These are phyloP conservation scores for Notolepis coatsorum DNA, from an alignment of 2,797 vertebrate species.

Conservation along the genomic window DNA sequence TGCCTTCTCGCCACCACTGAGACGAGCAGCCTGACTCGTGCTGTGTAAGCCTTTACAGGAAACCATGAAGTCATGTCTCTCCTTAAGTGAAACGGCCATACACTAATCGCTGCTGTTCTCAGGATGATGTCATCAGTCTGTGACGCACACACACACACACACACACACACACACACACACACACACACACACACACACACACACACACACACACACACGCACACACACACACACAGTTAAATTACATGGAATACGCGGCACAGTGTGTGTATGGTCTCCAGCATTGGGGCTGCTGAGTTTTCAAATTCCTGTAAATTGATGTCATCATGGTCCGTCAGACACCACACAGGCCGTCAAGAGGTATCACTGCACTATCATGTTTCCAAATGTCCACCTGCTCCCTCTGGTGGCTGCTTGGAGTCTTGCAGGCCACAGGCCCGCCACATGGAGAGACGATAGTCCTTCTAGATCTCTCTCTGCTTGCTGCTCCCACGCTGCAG, in stretches of 20 bases:
- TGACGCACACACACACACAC: constrained; percentile 31
- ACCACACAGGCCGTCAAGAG: constrained; percentile 26
- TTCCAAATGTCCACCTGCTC: constrained; percentile 28
- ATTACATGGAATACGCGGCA: too few species aligned
- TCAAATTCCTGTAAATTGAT: constrained; percentile 55
- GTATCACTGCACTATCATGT: constrained; percentile 28
- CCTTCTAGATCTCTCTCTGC: constrained; percentile 15
- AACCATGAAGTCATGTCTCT: constrained; percentile 15
- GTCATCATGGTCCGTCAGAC: too few species aligned
- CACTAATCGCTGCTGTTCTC: background rate
- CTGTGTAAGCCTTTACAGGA: background rate
- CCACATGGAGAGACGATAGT: constrained; percentile 5
- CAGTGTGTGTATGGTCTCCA: constrained; percentile 11
- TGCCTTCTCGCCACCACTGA: too few species aligned
- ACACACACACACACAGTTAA: too few species aligned
- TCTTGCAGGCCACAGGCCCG: background rate
- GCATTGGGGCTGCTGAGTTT: constrained; percentile 35
- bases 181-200: too few species aligned
- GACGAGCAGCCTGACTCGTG: background rate
- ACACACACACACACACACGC: too few species aligned
- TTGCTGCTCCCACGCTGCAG: constrained; percentile 6
- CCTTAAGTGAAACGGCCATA: constrained; percentile 16
- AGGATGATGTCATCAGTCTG: constrained; percentile 13
- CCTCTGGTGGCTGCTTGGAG: constrained; percentile 53
- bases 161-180: too few species aligned